These are phyloP conservation scores for Phaetusa simplex DNA, from an alignment of 2,113 vertebrate species.

Conservation along the genomic window DNA sequence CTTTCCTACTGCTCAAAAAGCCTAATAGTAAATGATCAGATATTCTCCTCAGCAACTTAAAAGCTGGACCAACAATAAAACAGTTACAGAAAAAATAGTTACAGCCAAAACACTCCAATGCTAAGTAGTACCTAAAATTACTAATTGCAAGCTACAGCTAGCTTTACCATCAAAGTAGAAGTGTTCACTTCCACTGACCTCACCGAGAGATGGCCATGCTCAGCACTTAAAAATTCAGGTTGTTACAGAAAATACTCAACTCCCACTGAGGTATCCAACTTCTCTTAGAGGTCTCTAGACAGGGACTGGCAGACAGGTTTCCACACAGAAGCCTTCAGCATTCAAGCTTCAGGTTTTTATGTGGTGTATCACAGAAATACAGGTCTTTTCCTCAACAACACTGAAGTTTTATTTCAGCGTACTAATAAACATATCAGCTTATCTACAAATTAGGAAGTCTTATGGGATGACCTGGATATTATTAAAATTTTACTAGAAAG, in stretches of 20 bases:
- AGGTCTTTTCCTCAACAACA: background rate
- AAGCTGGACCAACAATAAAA: background rate
- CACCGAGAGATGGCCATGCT: background rate
- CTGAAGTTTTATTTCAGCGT: background rate
- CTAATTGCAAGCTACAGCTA: background rate
- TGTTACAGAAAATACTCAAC: background rate
- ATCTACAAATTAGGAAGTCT: background rate
- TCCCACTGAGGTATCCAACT: background rate
- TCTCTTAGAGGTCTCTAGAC: background rate
- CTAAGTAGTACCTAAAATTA: background rate
- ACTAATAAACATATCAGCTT: background rate
- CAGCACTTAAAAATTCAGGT: background rate
- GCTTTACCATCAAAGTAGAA: background rate
- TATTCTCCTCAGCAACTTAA: background rate
- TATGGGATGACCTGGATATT: background rate
- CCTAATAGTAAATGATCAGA: background rate
- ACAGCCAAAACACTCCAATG: background rate
- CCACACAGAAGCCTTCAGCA: background rate
- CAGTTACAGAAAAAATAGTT: background rate
- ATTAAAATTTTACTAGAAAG: background rate
- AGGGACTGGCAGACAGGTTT: background rate
- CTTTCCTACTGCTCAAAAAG: background rate
- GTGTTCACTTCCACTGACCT: background rate
- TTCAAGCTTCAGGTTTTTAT: background rate
- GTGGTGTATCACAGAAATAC: background rate